Evolutionary conservation across 1,140 invertebrate species (phyloP).

Genomic region (Tetramorium parvispinum): DNA sequence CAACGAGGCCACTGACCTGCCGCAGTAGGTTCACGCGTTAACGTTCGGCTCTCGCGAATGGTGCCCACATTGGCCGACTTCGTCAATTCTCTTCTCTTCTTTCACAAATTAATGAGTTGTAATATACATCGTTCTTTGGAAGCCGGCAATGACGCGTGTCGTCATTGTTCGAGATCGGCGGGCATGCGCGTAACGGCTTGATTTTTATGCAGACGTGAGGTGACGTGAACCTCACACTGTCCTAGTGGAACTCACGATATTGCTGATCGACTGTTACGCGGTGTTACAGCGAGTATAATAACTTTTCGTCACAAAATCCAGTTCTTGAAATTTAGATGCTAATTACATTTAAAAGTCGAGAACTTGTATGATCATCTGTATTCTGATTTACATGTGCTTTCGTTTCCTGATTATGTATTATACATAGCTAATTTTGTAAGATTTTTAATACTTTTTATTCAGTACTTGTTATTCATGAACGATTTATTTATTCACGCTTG

Average conservation of each 20-base stretch:
- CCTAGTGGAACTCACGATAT: background rate
- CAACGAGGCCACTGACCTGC: slow-evolving; percentile 63
- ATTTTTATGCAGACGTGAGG: background rate
- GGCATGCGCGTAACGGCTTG: background rate
- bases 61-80: slow-evolving; percentile 13
- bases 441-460: background rate
- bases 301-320: background rate
- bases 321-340: slow-evolving; percentile 1
- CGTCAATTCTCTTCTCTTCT: background rate
- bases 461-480: background rate
- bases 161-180: background rate
- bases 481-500: background rate
- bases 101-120: slow-evolving; percentile 21
- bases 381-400: background rate
- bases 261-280: background rate
- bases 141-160: background rate
- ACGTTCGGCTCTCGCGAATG: slow-evolving; percentile 41
- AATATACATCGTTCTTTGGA: slow-evolving; percentile 29
- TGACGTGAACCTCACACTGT: background rate
- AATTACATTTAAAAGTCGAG: background rate
- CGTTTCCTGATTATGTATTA: background rate
- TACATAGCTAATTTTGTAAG: background rate
- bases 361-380: background rate
- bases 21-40: slow-evolving; percentile 56
- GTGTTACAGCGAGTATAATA: background rate